Evolutionary conservation across 1,140 invertebrate genomes (phyloP), one percentile per base, ranked within the genome.

Genomic region (Drosophila tropicalis): DNA sequence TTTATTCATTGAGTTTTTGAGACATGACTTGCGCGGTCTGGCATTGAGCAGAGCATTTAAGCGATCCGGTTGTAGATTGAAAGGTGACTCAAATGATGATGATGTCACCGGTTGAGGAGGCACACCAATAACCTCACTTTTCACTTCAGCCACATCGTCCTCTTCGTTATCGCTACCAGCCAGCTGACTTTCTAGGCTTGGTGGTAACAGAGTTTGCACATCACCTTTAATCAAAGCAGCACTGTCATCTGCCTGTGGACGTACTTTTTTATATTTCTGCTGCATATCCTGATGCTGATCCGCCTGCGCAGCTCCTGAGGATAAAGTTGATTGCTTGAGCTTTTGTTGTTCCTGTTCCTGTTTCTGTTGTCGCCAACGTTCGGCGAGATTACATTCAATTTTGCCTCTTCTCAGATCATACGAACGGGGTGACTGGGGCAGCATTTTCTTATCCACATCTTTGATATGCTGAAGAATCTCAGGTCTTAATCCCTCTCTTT

Each of bases 21-120:
- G n/a, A 4, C 67, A 63, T 12, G 36, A 69, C 15, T 69, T 56
- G 10, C 41, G 32, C 15, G 61, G 67, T 9, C 13, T 22, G 19
- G 60, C 60, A 9, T 41, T 34, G 3, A 44, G 40, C 1, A 44
- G 17, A 4, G 60, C 60, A 62, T 40, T 41, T 6, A 62, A 10
- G 5, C 60, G 60, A 15, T 22, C 60, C 13, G 60, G 60, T 41
- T 22, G 10, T 9, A 62, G 3, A 25, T 62, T 39, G 17, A 62
- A 62, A 7, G 60, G 60, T 1, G 39, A 13, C 5, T 44, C 40
- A 41, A 62, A 62, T n/a, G 29, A 58, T 12, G 56, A 58, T 3
- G 25, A 15, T 32, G 54, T 32, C 13, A 19, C 22, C 4, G 51
- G 51, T 47, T 22, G 19, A 5, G 22, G 13, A 1, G 15, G 15